Conservation (phyloP, 2,797 vertebrate species). For the Sphaeramia orbicularis region DNA sequence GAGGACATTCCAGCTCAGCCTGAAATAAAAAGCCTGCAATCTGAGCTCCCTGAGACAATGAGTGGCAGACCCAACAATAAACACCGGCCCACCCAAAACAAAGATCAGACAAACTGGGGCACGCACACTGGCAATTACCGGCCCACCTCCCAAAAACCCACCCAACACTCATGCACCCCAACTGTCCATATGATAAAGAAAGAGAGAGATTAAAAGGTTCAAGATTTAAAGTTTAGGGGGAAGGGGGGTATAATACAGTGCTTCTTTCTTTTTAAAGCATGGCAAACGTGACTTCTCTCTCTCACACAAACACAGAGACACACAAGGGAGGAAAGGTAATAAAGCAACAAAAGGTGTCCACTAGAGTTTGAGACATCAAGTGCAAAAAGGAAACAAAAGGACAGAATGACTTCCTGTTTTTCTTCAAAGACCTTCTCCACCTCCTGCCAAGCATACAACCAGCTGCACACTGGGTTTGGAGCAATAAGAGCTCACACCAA, state of each 20-base stretch:
- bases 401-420: constrained; percentile 76
- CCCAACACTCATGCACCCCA: not conserved
- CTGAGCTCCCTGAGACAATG: constrained; percentile 80
- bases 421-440: constrained; percentile 63
- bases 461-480: constrained; percentile 38
- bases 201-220: not conserved
- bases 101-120: constrained; percentile 55
- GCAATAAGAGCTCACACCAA: constrained; percentile 29
- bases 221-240: not conserved
- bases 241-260: not conserved
- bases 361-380: constrained; percentile 68
- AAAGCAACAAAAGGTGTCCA: constrained; percentile 70
- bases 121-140: constrained; percentile 38
- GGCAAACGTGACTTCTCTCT: constrained; percentile 9
- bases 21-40: constrained; percentile 86
- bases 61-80: constrained; percentile 78
- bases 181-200: constrained; percentile 29
- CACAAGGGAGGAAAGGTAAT: constrained; percentile 40
- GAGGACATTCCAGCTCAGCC: constrained; percentile 80
- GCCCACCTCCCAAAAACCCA: constrained; percentile 14
- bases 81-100: constrained; percentile 71
- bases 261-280: not conserved
- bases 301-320: constrained; percentile 13
- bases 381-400: constrained; percentile 73
- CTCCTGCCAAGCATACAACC: constrained; percentile 47